Percentiles rank a stretch among this genome's conserved stretches.
phyloP scores from a whole-genome alignment of 1,140 invertebrate genomes.

The Heliconius himera region DNA sequence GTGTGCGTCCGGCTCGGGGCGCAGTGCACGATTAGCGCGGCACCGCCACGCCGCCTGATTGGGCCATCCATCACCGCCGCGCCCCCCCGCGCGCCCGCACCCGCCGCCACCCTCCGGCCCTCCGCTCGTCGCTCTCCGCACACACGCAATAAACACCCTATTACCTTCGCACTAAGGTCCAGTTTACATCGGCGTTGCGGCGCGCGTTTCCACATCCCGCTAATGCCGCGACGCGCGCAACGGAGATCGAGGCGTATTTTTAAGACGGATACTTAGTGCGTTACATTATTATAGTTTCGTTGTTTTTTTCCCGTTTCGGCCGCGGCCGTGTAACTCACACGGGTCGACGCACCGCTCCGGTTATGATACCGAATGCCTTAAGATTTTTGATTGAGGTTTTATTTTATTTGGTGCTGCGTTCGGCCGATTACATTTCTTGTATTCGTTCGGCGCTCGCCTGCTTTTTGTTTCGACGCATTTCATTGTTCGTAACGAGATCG shows the following conservation, averaged over 20 bases:
- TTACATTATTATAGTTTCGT: conserved; percentile 75
- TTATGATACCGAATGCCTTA: conserved; percentile 75
- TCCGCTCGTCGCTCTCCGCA: conserved; percentile 23
- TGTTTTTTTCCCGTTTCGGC: conserved; percentile 57
- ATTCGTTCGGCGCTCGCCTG: conserved; percentile 53
- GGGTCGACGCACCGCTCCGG: conserved; percentile 73
- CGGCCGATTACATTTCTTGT: conserved; percentile 74
- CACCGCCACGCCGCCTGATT: conserved; percentile 77
- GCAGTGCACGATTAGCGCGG: conserved; percentile 75
- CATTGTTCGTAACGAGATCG: conserved; percentile 77
- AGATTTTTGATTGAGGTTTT: conserved; percentile 79
- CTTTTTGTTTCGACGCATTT: conserved; percentile 71
- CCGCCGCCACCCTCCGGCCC: conserved; percentile 49
- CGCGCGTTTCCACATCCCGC: conserved; percentile 56
- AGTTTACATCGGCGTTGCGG: background rate
- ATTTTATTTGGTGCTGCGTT: conserved; percentile 71
- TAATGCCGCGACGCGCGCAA: conserved; percentile 69
- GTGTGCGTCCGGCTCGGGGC: conserved; percentile 61
- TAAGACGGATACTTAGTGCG: conserved; percentile 78
- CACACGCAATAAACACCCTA: conserved; percentile 38
- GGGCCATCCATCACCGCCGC: conserved; percentile 77
- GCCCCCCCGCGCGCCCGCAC: conserved; percentile 38
- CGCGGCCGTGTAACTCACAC: conserved; percentile 66
- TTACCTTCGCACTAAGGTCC: conserved; percentile 11
- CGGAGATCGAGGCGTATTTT: conserved; percentile 74